A percentile compares a stretch with the other conserved stretches of the same genome.
phyloP scores from a whole-genome alignment of 92 coral and sea anemone genomes.

The Chrysogorgia sp. region DNA sequence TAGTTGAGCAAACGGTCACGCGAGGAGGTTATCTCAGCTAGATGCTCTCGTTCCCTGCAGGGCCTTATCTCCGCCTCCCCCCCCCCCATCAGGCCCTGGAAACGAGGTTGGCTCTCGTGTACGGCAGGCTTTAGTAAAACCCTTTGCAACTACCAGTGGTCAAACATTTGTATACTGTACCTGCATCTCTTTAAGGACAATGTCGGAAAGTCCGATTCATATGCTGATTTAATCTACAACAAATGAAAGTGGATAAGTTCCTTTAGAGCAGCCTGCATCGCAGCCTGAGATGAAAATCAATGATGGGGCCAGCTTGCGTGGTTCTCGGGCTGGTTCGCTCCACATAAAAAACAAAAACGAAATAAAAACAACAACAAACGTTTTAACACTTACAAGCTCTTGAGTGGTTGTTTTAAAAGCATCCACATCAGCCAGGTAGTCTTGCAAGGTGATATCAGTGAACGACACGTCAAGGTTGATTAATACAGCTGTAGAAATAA shows the following conservation, averaged over 20 bases:
- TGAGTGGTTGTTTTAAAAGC: not conserved
- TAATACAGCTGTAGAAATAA: not conserved
- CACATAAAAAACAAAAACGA: too few species aligned
- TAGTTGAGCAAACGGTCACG: too few species aligned
- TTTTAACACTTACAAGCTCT: not conserved
- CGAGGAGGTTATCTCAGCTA: too few species aligned
- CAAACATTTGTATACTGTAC: not conserved
- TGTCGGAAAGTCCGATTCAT: not conserved
- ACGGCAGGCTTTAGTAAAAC: not conserved
- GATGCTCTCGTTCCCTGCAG: too few species aligned
- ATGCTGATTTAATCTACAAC: conserved; percentile 5
- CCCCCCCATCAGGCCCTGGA: too few species aligned
- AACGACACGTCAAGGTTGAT: not conserved
- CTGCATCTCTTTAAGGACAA: not conserved
- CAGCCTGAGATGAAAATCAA: not conserved
- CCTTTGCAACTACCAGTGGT: not conserved
- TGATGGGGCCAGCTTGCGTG: not conserved
- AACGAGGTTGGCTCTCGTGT: too few species aligned
- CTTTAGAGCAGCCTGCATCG: not conserved
- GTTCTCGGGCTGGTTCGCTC: not conserved
- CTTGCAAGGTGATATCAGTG: not conserved
- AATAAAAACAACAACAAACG: not conserved
- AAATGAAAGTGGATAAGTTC: not conserved
- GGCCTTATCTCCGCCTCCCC: too few species aligned
- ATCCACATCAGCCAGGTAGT: not conserved